Percentiles rank a stretch among this genome's conserved stretches.
phyloP scores from a whole-genome alignment of 2,797 vertebrate species.

The Oreonectes daqikongensis region DNA sequence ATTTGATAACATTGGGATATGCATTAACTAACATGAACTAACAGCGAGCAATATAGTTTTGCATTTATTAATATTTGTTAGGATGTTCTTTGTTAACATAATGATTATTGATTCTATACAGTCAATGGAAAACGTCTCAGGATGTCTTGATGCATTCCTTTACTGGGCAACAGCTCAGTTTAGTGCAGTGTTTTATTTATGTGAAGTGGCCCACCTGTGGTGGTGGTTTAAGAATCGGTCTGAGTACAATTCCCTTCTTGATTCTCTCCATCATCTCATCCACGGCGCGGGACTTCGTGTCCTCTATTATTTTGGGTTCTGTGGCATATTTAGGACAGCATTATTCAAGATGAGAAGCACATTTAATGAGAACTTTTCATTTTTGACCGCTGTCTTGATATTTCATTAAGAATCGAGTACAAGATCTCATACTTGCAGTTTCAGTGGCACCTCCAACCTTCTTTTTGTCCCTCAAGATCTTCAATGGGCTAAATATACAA shows the following conservation, averaged over 20 bases:
- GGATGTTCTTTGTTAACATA: too few species aligned
- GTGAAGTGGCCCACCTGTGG: constrained; percentile 61
- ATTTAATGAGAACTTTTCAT: too few species aligned
- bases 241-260: constrained; percentile 77
- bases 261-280: constrained; percentile 88
- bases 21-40: too few species aligned
- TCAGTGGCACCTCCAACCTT: constrained; percentile 48
- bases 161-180: neutral
- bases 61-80: too few species aligned
- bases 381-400: too few species aligned
- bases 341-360: neutral
- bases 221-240: constrained; percentile 59
- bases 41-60: too few species aligned
- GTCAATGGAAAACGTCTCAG: too few species aligned
- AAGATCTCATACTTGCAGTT: constrained; percentile 60
- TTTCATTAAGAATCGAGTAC: neutral
- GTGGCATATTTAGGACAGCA: constrained; percentile 9
- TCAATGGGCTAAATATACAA: constrained; percentile 62
- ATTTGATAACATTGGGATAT: too few species aligned
- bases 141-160: too few species aligned
- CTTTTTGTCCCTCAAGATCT: constrained; percentile 69
- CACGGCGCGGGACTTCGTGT: constrained; percentile 73
- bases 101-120: too few species aligned
- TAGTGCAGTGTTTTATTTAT: neutral
- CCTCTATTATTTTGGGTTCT: constrained; percentile 49